Evolutionary conservation across 2,113 vertebrate genomes (phyloP), one percentile per base, ranked within the genome.

Genomic region (Corythornis madagascariensis): DNA sequence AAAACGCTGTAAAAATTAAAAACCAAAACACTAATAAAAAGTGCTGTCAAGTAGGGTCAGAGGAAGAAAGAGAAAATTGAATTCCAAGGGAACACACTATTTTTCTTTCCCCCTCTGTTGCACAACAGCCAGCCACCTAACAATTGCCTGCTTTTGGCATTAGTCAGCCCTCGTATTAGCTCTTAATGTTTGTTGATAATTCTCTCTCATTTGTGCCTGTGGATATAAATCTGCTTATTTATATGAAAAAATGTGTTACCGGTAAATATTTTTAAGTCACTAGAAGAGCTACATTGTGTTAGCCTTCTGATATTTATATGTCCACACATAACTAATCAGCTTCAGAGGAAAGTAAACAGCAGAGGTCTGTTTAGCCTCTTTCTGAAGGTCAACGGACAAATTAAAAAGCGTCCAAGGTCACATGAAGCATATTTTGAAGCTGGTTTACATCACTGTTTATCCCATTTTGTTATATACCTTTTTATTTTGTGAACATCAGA

Each of bases 291-390:
- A n/a, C 79, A 38, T 82, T 75, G 83, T 65, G 40, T 83, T 86
- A 73, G 80, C 92, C 60, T 86, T 78, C 93, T 92, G 83, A 65
- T 95, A 91, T 95, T 96, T 94, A 72, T 85, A 85, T 96, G 86
- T 91, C 90, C 93, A 94, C 86, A 90, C 28, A 45, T 24, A 93
- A 57, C 55, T 86, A 90, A 88, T 86, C 50, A 15, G 83, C 77
- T 94, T 65, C 81, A 82, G 79, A 24, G 48, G 31, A 92, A 91
- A 73, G 66, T 71, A 93, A 96, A 93, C 93, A 95, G 75, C 61
- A 79, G 52, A 70, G 74, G 57, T 88, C 69, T 90, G 88, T 86
- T 94, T 73, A 74, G 75, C 63, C 55, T 88, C 61, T 63, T 77
- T 64, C 69, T 93, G 93, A 97, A 97, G 92, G 94, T 93, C 90